Evolutionary conservation across 2,113 vertebrate species (phyloP), one percentile per base, ranked within the genome.

Genomic region (Tenrec ecaudatus): DNA sequence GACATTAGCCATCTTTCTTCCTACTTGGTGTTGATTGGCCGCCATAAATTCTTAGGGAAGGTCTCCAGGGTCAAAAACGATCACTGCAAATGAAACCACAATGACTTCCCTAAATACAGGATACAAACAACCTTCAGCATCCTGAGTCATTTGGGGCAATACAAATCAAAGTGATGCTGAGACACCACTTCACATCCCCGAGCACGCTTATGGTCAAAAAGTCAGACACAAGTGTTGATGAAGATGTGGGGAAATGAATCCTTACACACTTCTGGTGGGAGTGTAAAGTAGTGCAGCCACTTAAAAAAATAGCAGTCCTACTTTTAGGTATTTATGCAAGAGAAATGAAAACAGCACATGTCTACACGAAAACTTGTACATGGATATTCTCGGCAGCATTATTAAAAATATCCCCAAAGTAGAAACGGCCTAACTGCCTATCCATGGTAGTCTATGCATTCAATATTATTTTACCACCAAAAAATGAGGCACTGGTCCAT

Each of bases 51-150:
- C 87, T 93, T 75, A 66, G 91, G 93, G 43, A 22, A 77, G 12
- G 38, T 76, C 69, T 29, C 47, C 68, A 75, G 64, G 3, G 22
- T 68, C 43, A 58, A 23, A 23, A n/a, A 33, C 20, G 53, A 22
- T 53, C 9, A 10, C 47, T 62, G 15, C 60, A 90, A 60, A 94
- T 94, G 58, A 60, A 94, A 43, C 53, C 68, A 82, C 33, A n/a
- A 14, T 69, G 60, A 80, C 84, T 92, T 96, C 12, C 36, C 71
- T 79, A 91, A 31, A 64, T 64, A 77, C 82, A 60, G 73, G 27
- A 31, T 31, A 14, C 58, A 86, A n/a, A 31, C n/a, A 40, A 7
- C 27, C 25, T 15, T 79, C 47, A 82, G 9, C 29, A 19, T 60
- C 36, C 4, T 60, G 15, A 60, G 14, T 15, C 20, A 60, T 60